Base-by-base conservation (phyloP, 2,888 invertebrate species). In the Lasioglossum lativentre region DNA sequence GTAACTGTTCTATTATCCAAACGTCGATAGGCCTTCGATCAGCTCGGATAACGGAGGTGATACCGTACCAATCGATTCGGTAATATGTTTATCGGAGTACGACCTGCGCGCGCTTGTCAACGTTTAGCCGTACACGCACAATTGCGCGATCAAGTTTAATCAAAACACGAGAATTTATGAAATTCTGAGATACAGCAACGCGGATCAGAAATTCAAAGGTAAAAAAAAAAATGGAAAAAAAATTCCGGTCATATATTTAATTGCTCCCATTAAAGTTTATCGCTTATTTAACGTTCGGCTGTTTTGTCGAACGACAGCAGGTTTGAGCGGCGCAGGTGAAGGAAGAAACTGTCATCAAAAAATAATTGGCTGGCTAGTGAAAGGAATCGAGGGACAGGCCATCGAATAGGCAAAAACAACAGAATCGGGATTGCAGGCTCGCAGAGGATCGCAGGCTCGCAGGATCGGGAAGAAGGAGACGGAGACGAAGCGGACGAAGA, bases 361-460 rank as follows among this genome's bases (percentile, higher is more conserved):
- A 68, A 68, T 68, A 68, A 38, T 38, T 38, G 38, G 68, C 68
- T 68, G 23, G 68, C 34, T 42, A 30, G 40, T 42, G 45, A 72
- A 82, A 81, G 75, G 71, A 45, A 76, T 59, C 56, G 80, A 66
- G 45, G 72, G 73, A 40, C 71, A 19, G 56, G 81, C 66, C 12
- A 47, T 56, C 70, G 8, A 59, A 45, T 38, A 71, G 78, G 75
- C 68, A 56, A 63, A 71, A 78, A 83, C 47, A 80, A 85, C 85
- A 80, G 78, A 82, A 78, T 82, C 70, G 75, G 76, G 81, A 75
- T 78, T 77, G 82, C 47, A 73, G 75, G 52, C 59, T 66, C 66
- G 66, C 59, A 82, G 38, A n/a, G 76, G 81, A 75, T 78, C 74
- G 82, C 47, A 73, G 75, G 52, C 59, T 66, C 66, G 66, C 59